Evolutionary conservation across 2,113 vertebrate species (phyloP), one percentile per base, ranked within the genome.

Genomic region (Lampris incognitus): DNA sequence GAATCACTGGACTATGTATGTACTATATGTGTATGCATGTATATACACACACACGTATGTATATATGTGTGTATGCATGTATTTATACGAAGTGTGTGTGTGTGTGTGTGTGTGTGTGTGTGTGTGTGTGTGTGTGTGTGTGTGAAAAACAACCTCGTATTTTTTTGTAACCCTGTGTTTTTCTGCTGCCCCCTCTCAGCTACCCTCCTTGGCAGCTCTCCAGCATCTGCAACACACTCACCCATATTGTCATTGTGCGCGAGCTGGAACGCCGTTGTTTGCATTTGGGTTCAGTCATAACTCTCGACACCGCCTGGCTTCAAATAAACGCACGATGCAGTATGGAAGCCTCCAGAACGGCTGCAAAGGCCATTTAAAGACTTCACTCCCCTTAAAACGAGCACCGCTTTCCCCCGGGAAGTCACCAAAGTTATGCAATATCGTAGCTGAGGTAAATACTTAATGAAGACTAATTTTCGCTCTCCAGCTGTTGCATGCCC

Each of bases 171-270:
- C 46, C 72, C 38, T 0, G 63, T 52, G 24, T 66, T 58, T 54
- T 76, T 50, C 72, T 72, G 24, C 64, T 65, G 10, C 55, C 37
- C 66, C 9, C 13, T 44, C 61, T 67, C 55, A 74, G 50, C 70
- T 24, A 55, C 37, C 52, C 66, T 80, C 67, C 40, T n/a, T 78
- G 65, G 57, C 72, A 79, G 49, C 54, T 74, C 70, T 69, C 59
- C 54, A 13, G 3, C n/a, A 48, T 48, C n/a, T 36, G 44, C 42
- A 48, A 6, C 6, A 9, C n/a, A 46, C 48, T 56, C 72, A 52
- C 64, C 36, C 67, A 72, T 73, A 59, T 2, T 77, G 69, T 70
- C 73, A 71, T 70, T 0, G 9, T 6, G 1, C 68, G n/a, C 49
- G 24, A 24, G 66, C 57, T 73, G 38, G 39, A 36, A 51, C 7